Conservation (phyloP, 2,797 vertebrate species). For the Alca torda region DNA sequence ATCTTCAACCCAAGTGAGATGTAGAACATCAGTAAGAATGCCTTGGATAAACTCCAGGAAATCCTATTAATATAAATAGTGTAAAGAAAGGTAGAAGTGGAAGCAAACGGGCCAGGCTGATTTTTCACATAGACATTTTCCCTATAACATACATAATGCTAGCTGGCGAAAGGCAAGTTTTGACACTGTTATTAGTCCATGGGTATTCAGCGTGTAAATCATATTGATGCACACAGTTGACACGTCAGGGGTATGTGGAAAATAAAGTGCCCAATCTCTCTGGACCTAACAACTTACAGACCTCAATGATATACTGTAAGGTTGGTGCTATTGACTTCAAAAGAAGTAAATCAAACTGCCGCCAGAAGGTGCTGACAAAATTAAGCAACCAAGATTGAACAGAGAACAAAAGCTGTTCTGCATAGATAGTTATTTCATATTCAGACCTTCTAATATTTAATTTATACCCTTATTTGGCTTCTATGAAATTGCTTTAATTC, state of each 20-base stretch:
- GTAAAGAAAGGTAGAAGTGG: background rate
- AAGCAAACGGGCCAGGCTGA: background rate
- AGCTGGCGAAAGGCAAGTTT: constrained; percentile 6
- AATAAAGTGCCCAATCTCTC: constrained; percentile 54
- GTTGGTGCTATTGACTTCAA: constrained; percentile 22
- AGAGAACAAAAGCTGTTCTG: constrained; percentile 48
- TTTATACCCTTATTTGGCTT: constrained; percentile 53
- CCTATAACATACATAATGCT: background rate
- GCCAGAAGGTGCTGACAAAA: constrained; percentile 41
- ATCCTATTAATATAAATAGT: background rate
- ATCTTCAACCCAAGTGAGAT: background rate
- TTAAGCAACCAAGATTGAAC: constrained; percentile 19
- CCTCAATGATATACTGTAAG: constrained; percentile 39
- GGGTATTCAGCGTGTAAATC: constrained; percentile 2
- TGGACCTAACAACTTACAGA: constrained; percentile 25
- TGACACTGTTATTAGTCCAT: background rate
- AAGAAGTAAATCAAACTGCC: constrained; percentile 30
- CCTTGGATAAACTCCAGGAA: background rate
- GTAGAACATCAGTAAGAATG: background rate
- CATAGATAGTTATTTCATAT: constrained; percentile 36
- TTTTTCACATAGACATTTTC: background rate
- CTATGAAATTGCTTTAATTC: constrained; percentile 49
- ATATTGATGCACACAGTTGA: constrained; percentile 1
- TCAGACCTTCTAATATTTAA: constrained; percentile 49
- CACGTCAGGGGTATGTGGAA: background rate